Base-by-base conservation (phyloP, 2,797 vertebrate genomes). In the Babyrousa celebensis region DNA sequence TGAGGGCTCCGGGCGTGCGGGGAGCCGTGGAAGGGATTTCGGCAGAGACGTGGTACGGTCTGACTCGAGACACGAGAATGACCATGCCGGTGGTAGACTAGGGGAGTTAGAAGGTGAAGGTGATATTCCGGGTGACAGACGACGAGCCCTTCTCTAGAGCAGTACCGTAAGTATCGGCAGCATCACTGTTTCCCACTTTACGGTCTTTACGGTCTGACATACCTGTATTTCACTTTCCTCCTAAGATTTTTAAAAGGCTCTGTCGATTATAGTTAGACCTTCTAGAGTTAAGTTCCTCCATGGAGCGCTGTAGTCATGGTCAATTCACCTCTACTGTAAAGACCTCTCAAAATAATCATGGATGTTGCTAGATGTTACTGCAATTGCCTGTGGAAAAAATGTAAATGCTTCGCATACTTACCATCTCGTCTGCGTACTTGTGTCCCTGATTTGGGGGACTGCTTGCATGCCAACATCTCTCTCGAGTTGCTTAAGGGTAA, bases 351-450 rank as follows among this genome's bases (percentile, higher is more conserved):
- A 83, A 79, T 79, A 65, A 83, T 60, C 83, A 78, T 17, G 21
- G 75, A 29, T 17, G 20, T 72, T 83, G 29, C 40, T 89, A 91
- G 62, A 79, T 91, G 93, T 96, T 74, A 67, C 32, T 63, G 20
- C 5, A 56, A 63, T 56, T 63, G 15, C 48, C 54, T 74, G 32
- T 29, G 20, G 65, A 93, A 77, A 72, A 29, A 27, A 32, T 18
- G 58, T 7, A 87, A 63, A 43, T 27, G 12, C 80, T 78, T 89
- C 16, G 43, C 20, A 36, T 25, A 79, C 98, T 97, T 99, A 99
- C 99, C 99, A 99, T 96, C 95, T 98, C 89, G 99, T 99, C 98
- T 99, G 99, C 91, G 99, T 98, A 86, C 98, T 98, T 82, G 86
- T 98, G 96, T 98, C 98, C 93, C 93, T 98, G 93, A 99, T 82